Base-by-base conservation (phyloP, 2,113 vertebrate genomes). In the Syngnathus floridae region DNA sequence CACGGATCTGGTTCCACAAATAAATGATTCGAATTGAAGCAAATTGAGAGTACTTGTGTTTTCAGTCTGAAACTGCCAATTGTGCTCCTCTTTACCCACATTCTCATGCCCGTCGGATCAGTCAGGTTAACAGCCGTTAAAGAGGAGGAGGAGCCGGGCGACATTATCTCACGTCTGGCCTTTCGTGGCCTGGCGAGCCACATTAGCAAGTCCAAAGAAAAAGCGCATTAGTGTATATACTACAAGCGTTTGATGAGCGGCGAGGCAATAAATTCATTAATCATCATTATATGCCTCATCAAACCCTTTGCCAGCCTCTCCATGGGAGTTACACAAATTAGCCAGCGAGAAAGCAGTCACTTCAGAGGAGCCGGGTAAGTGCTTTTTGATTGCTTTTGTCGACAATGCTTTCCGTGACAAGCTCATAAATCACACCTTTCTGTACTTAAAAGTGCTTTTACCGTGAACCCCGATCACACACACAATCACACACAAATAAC, bases 281-380 rank as follows among this genome's bases (percentile, higher is more conserved):
- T 98, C 95, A 98, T 98, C 94, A 96, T 99, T 99, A 96, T 95
- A 97, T 97, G 97, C 94, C 95, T 99, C 96, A 98, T 99, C 95
- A 96, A 97, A 94, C 93, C 93, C 94, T 97, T 95, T 96, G 93
- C 95, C 92, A 94, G 90, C 91, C 93, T 94, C 94, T 97, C 94
- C 92, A 94, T 93, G 95, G 95, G 94, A 98, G 94, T 96, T 94
- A 94, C 93, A 97, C 95, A 96, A 98, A 99, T 99, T 98, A 98
- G 95, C 93, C 92, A 91, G 91, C 94, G 94, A 95, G 96, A 90
- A 96, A 93, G 94, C 94, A 93, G 94, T 97, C 90, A 94, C 96
- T 96, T 97, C 91, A 94, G 94, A 96, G 94, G 93, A 94, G 93
- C 94, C 95, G 95, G 93, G 95, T 98, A 98, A 99, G 94, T 97